Conservation (phyloP, 2,888 invertebrate genomes). For the Drosophila aldrichi region DNA sequence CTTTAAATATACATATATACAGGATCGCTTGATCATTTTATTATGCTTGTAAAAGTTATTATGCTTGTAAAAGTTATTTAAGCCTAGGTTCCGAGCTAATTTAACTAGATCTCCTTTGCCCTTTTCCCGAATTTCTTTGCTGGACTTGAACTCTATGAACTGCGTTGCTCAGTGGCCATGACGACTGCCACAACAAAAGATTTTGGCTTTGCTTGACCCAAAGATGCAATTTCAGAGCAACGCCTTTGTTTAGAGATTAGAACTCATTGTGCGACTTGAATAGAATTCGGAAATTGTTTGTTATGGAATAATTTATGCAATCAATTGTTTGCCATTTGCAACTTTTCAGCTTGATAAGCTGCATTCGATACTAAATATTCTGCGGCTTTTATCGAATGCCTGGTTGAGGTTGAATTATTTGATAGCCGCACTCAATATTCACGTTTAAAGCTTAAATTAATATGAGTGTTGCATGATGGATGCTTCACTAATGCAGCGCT, state of each 20-base stretch:
- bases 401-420: background rate
- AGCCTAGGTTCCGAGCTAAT: too few species aligned
- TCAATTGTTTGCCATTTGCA: conserved; percentile 25
- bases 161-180: background rate
- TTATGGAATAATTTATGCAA: conserved; percentile 2
- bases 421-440: background rate
- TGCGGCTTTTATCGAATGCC: conserved; percentile 2
- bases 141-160: too few species aligned
- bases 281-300: background rate
- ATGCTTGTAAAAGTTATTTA: too few species aligned
- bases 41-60: too few species aligned
- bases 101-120: too few species aligned
- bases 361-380: conserved; percentile 5
- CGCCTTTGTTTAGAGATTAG: conserved; percentile 9
- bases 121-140: too few species aligned
- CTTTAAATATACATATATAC: too few species aligned
- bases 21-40: too few species aligned
- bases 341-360: conserved; percentile 1
- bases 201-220: background rate
- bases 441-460: conserved; percentile 3
- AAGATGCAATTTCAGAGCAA: background rate
- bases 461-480: conserved; percentile 4
- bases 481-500: conserved; percentile 1
- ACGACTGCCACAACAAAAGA: background rate
- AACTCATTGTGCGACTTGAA: background rate